A percentile compares a stretch with the other conserved stretches of the same genome.
Evolutionary conservation across 2,113 vertebrate species (phyloP).

Genomic region (Syngnathus floridae): DNA sequence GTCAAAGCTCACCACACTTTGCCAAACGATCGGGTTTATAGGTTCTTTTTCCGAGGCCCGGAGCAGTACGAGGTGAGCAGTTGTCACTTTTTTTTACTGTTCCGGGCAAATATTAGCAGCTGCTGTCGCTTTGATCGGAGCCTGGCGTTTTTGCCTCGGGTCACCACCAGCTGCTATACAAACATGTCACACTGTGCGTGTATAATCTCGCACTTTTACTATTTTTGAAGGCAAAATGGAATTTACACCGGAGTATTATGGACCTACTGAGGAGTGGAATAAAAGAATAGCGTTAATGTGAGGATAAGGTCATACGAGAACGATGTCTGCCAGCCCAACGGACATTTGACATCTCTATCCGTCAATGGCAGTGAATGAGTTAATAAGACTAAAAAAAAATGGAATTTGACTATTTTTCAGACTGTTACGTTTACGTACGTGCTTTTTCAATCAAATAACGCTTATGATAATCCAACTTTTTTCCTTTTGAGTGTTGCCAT

Average conservation of each 20-base stretch:
- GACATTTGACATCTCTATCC: too few species aligned
- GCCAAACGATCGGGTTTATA: slow-evolving; percentile 42
- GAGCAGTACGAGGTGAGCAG: slow-evolving; percentile 38
- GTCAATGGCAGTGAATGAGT: too few species aligned
- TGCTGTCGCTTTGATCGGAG: slow-evolving; percentile 40
- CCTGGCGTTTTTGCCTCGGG: slow-evolving; percentile 25
- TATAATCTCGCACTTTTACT: not conserved
- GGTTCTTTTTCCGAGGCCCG: slow-evolving; percentile 49
- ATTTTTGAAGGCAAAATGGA: not conserved
- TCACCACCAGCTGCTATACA: slow-evolving; percentile 42
- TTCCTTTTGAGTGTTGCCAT: not conserved
- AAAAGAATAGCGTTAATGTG: not conserved
- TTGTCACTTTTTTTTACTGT: slow-evolving; percentile 43
- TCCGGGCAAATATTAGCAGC: slow-evolving; percentile 47
- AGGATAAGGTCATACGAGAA: not conserved
- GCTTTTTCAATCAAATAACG: not conserved
- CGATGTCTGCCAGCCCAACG: too few species aligned
- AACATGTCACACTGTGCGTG: slow-evolving; percentile 24
- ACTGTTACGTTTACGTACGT: not conserved
- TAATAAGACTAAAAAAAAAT: not conserved
- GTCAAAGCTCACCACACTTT: not conserved
- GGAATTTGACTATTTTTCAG: not conserved
- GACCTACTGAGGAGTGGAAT: not conserved
- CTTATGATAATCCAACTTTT: not conserved
- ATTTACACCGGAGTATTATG: not conserved